Conservation (phyloP, 2,797 vertebrate genomes). For the Galaxias olidus region DNA sequence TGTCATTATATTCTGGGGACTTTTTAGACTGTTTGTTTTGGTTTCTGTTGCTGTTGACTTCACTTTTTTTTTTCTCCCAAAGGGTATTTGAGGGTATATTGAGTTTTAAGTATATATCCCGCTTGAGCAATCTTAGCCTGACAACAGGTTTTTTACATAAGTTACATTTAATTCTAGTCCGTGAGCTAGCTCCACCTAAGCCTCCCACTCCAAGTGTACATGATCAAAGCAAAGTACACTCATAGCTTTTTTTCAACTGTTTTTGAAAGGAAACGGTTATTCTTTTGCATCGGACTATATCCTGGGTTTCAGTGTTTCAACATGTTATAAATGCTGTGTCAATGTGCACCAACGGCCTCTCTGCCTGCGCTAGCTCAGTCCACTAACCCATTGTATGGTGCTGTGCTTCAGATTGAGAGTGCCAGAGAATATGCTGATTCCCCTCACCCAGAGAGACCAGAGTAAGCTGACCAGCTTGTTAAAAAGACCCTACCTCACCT, state of each 20-base stretch:
- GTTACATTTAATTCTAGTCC: slow-evolving; percentile 55
- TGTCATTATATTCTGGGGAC: slow-evolving; percentile 72
- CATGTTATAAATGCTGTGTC: no score
- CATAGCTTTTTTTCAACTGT: slow-evolving; percentile 12
- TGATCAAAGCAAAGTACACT: slow-evolving; percentile 22
- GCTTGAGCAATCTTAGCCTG: slow-evolving; percentile 49
- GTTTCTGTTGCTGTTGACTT: slow-evolving; percentile 69
- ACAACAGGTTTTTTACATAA: slow-evolving; percentile 50
- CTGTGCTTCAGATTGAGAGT: slow-evolving; percentile 79
- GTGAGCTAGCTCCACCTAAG: slow-evolving; percentile 23
- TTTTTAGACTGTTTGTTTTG: slow-evolving; percentile 72
- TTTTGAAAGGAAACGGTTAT: slow-evolving; percentile 3
- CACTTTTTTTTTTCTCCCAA: slow-evolving; percentile 41
- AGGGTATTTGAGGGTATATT: slow-evolving; percentile 50
- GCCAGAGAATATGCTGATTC: slow-evolving; percentile 80
- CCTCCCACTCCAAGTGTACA: slow-evolving; percentile 31
- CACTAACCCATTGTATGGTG: slow-evolving; percentile 5
- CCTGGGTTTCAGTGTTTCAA: background rate
- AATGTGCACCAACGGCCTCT: no score
- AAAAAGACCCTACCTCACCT: slow-evolving; percentile 82
- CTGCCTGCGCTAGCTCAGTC: slow-evolving; percentile 4
- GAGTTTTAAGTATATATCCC: slow-evolving; percentile 70
- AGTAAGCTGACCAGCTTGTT: slow-evolving; percentile 86
- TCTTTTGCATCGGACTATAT: background rate
- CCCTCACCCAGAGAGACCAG: slow-evolving; percentile 84